Percentiles rank a stretch among this genome's conserved stretches.
These are phyloP conservation scores for Coenobita brevimanus DNA, from an alignment of 1,140 invertebrate genomes.

Conservation along the genomic window DNA sequence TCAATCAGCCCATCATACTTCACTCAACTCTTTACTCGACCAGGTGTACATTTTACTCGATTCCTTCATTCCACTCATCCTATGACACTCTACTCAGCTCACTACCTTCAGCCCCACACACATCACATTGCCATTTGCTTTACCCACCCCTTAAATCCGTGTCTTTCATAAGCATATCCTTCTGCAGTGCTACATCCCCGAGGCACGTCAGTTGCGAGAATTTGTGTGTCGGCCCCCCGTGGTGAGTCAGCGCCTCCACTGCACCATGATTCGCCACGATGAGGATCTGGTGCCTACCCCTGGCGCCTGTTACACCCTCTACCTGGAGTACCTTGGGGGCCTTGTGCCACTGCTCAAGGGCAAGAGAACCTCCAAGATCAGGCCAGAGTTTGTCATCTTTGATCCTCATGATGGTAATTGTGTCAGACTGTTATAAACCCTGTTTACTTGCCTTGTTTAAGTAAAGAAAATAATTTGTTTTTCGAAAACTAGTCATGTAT, in stretches of 20 bases:
- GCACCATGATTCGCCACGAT: slow-evolving; percentile 95
- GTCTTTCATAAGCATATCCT: slow-evolving; percentile 22
- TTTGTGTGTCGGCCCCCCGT: slow-evolving; percentile 94
- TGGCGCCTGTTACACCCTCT: slow-evolving; percentile 93
- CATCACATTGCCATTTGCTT: too few species aligned
- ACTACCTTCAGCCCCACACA: too few species aligned
- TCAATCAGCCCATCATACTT: too few species aligned
- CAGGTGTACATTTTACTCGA: too few species aligned
- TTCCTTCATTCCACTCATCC: too few species aligned
- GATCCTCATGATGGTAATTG: slow-evolving; percentile 88
- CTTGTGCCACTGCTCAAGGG: slow-evolving; percentile 96
- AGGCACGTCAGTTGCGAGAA: slow-evolving; percentile 87
- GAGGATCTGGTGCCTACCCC: slow-evolving; percentile 74
- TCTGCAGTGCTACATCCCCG: slow-evolving; percentile 92
- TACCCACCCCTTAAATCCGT: neutral
- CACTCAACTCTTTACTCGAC: too few species aligned
- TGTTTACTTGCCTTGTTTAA: too few species aligned
- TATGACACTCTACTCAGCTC: too few species aligned
- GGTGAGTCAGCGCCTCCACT: slow-evolving; percentile 89
- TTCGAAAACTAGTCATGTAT: too few species aligned
- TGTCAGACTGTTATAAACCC: neutral
- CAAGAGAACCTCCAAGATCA: slow-evolving; percentile 94
- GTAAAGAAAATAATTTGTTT: too few species aligned
- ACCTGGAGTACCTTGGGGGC: slow-evolving; percentile 96
- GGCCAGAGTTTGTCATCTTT: slow-evolving; percentile 98